These are phyloP conservation scores for Ptychobarbus kaznakovi DNA, from an alignment of 2,797 vertebrate species.

Conservation along the genomic window DNA sequence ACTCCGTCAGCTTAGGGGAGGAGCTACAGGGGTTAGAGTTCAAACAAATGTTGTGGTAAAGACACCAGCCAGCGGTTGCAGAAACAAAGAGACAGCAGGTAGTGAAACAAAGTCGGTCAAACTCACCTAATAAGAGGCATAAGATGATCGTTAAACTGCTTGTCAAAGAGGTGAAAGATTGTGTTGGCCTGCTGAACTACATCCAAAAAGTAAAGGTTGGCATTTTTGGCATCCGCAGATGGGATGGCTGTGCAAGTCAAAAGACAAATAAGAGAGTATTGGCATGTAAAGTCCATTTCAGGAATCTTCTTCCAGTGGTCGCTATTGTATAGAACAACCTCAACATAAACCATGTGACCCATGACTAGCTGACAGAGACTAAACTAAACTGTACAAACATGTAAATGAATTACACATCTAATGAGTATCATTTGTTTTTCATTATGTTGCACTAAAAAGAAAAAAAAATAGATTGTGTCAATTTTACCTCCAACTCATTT, in stretches of 20 bases:
- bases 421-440: neutral
- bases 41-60: conserved; percentile 22
- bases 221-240: conserved; percentile 94
- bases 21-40: conserved; percentile 78
- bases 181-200: conserved; percentile 99
- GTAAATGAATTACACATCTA: neutral
- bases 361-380: neutral
- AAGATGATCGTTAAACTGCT: conserved; percentile 99
- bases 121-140: conserved; percentile 98
- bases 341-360: neutral
- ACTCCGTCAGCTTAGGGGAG: conserved; percentile 97
- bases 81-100: neutral
- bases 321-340: neutral
- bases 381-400: neutral
- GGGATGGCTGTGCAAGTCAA: conserved; percentile 85
- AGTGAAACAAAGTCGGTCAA: neutral
- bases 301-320: neutral
- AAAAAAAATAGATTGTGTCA: neutral
- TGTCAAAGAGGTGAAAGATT: conserved; percentile 99
- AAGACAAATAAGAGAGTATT: conserved; percentile 37
- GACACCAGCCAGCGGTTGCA: neutral
- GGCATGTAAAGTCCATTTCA: neutral
- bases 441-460: neutral
- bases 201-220: conserved; percentile 97
- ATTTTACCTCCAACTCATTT: neutral